Conservation (phyloP, 2,888 invertebrate species). For the Drosophila monieri region DNA sequence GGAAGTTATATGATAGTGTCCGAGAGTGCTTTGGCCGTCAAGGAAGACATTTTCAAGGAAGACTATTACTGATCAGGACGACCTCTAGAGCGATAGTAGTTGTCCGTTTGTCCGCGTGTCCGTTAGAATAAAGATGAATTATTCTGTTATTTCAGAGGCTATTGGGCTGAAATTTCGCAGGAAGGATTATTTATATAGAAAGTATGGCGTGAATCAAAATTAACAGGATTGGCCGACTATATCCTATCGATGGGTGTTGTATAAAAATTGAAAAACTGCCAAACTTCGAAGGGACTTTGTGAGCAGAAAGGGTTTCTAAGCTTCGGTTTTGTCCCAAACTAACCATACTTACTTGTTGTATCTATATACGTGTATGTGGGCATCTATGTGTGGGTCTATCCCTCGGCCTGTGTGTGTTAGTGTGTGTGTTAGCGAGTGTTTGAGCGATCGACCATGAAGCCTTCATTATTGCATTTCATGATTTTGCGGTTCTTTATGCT, state of each 20-base stretch:
- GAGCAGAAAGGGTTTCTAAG: background rate
- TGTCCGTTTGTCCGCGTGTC: too few relatives aligned
- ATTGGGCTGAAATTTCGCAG: too few relatives aligned
- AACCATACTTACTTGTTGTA: conserved; percentile 45
- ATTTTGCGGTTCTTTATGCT: conserved; percentile 77
- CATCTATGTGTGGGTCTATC: conserved; percentile 1
- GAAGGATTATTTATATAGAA: too few relatives aligned
- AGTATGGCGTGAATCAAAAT: too few relatives aligned
- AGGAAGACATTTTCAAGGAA: background rate
- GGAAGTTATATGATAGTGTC: background rate
- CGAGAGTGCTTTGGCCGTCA: background rate
- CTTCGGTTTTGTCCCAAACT: background rate
- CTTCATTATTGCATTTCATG: conserved; percentile 78
- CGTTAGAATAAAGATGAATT: too few relatives aligned
- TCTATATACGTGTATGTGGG: background rate
- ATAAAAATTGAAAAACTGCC: too few relatives aligned
- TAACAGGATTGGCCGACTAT: too few relatives aligned
- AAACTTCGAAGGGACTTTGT: too few relatives aligned
- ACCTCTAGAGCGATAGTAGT: background rate
- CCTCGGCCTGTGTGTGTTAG: conserved; percentile 18
- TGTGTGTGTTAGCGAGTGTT: conserved; percentile 46
- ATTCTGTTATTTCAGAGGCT: too few relatives aligned
- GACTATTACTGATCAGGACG: background rate
- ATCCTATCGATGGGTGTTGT: too few relatives aligned
- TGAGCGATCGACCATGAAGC: conserved; percentile 78